These are phyloP conservation scores for Ormia ochracea DNA, from an alignment of 2,888 invertebrate genomes.

Conservation along the genomic window DNA sequence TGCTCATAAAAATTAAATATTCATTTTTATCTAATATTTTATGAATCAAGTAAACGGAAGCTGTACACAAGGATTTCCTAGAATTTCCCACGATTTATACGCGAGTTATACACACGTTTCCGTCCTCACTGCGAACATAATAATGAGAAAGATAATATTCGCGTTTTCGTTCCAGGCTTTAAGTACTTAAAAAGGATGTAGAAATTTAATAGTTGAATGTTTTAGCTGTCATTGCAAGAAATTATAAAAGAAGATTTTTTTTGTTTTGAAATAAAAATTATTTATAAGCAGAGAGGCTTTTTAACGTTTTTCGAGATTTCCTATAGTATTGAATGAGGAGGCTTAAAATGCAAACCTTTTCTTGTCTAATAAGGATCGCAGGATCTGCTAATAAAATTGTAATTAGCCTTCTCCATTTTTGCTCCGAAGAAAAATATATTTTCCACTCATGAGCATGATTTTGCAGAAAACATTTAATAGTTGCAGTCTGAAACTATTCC, in stretches of 20 bases:
- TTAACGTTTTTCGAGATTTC: too few species aligned
- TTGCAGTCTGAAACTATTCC: too few species aligned
- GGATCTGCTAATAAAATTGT: too few species aligned
- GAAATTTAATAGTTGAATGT: background rate
- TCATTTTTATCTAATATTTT: constrained; percentile 18
- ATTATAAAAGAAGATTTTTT: background rate
- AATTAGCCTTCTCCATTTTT: too few species aligned
- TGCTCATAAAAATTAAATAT: constrained; percentile 1
- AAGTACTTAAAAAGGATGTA: background rate
- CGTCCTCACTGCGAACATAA: constrained; percentile 22
- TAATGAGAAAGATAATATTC: constrained; percentile 38
- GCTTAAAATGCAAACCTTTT: too few species aligned
- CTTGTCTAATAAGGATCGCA: too few species aligned
- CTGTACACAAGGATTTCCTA: constrained; percentile 61
- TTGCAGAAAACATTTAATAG: too few species aligned
- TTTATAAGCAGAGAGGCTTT: too few species aligned
- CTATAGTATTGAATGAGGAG: too few species aligned
- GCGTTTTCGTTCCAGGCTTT: background rate
- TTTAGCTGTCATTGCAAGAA: background rate
- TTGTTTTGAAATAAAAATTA: too few species aligned
- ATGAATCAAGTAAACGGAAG: constrained; percentile 59
- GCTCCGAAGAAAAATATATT: too few species aligned
- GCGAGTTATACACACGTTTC: constrained; percentile 56
- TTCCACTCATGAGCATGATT: too few species aligned
- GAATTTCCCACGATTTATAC: constrained; percentile 64